phyloP scores from a whole-genome alignment of 2,888 invertebrate species.

The Thymelicus sylvestris region DNA sequence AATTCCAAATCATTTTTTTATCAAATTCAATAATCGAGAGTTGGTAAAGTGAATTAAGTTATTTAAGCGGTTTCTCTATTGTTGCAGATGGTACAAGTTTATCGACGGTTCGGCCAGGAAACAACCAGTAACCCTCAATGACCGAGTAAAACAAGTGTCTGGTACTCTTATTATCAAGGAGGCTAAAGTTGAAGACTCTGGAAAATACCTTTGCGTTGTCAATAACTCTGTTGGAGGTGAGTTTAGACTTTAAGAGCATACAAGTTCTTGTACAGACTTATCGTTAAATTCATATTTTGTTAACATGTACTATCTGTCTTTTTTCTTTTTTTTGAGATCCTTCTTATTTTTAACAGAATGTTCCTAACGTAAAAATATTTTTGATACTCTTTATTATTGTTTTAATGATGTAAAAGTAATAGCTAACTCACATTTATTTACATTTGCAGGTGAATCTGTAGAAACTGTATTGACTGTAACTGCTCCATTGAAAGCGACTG shows the following conservation, averaged over 20 bases:
- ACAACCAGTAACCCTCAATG: conserved; percentile 95
- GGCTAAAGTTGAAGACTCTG: conserved; percentile 96
- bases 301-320: too few relatives aligned
- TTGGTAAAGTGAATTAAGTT: conserved; percentile 1
- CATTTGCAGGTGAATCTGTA: conserved; percentile 92
- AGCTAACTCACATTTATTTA: not conserved
- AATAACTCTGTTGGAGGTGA: conserved; percentile 95
- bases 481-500: conserved; percentile 93
- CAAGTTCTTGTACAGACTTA: too few relatives aligned
- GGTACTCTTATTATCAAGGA: conserved; percentile 97
- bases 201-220: conserved; percentile 96
- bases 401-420: not conserved
- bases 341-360: too few relatives aligned
- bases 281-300: too few relatives aligned
- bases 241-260: conserved; percentile 38
- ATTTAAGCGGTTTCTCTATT: conserved; percentile 73
- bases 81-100: conserved; percentile 97
- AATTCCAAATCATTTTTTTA: not conserved
- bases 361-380: too few relatives aligned
- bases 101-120: conserved; percentile 94
- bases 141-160: conserved; percentile 95
- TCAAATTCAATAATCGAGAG: not conserved
- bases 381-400: too few relatives aligned
- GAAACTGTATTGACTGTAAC: conserved; percentile 97
- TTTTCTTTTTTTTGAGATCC: too few relatives aligned